These are phyloP conservation scores for Polyergus mexicanus DNA, from an alignment of 1,140 invertebrate species.

Conservation along the genomic window DNA sequence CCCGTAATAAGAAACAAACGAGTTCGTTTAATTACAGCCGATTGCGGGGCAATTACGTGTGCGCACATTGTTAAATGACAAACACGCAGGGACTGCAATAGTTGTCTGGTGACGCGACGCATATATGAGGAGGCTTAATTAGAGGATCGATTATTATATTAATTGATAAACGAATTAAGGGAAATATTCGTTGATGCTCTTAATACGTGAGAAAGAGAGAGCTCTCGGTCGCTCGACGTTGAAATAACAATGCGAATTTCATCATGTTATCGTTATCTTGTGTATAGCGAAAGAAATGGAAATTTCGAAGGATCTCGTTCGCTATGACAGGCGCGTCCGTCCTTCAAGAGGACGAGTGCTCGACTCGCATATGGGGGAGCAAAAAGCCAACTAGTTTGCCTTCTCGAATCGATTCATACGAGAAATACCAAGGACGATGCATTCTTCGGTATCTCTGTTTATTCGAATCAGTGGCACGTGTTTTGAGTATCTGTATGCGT, in stretches of 20 bases:
- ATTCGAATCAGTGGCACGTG: neutral
- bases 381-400: conserved; percentile 70
- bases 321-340: neutral
- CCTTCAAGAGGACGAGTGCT: conserved; percentile 53
- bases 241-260: neutral
- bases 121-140: conserved; percentile 19
- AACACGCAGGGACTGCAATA: neutral
- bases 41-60: conserved; percentile 17
- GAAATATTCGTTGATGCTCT: neutral
- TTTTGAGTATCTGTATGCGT: neutral
- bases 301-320: neutral
- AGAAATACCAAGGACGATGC: conserved; percentile 66
- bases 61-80: conserved; percentile 46
- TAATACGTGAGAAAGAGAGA: neutral
- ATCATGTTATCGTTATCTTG: neutral
- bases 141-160: conserved; percentile 2
- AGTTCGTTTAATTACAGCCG: conserved; percentile 44
- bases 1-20: conserved; percentile 50
- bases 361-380: conserved; percentile 19
- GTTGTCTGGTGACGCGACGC: neutral
- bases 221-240: neutral
- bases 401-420: conserved; percentile 56
- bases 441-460: conserved; percentile 1
- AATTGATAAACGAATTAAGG: conserved; percentile 9
- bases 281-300: neutral